Percentiles rank a stretch among this genome's conserved stretches.
Conservation (phyloP, 2,113 vertebrate genomes). For the Vicugna pacos region DNA sequence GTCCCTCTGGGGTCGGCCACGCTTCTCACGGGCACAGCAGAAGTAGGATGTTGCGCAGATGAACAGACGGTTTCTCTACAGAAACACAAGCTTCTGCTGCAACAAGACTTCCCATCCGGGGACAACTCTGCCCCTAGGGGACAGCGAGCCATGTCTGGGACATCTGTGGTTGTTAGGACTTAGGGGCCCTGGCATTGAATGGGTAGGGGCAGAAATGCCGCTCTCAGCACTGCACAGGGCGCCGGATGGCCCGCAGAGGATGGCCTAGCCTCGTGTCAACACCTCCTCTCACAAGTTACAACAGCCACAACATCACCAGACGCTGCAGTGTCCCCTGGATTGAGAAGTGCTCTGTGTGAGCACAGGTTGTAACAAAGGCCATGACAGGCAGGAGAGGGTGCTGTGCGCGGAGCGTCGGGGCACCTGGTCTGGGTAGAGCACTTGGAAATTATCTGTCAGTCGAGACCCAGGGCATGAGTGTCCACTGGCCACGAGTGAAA, state of each 20-base stretch:
- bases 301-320: neutral
- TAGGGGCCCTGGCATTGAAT: neutral
- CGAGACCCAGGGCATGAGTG: neutral
- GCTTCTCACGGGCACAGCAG: no score
- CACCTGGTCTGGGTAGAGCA: neutral
- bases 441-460: neutral
- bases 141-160: neutral
- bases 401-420: neutral
- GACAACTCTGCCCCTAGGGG: neutral
- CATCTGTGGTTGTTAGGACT: neutral
- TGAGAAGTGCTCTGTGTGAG: neutral
- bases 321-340: neutral
- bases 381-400: neutral
- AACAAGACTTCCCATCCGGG: neutral
- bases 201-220: no score
- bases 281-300: neutral
- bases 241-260: neutral
- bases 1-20: neutral
- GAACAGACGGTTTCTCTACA: neutral
- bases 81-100: neutral
- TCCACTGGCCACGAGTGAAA: no score
- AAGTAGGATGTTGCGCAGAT: neutral
- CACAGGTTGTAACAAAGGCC: neutral
- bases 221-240: neutral
- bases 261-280: neutral